phyloP scores from a whole-genome alignment of 2,797 vertebrate genomes.

The Pangasius krempfi region DNA sequence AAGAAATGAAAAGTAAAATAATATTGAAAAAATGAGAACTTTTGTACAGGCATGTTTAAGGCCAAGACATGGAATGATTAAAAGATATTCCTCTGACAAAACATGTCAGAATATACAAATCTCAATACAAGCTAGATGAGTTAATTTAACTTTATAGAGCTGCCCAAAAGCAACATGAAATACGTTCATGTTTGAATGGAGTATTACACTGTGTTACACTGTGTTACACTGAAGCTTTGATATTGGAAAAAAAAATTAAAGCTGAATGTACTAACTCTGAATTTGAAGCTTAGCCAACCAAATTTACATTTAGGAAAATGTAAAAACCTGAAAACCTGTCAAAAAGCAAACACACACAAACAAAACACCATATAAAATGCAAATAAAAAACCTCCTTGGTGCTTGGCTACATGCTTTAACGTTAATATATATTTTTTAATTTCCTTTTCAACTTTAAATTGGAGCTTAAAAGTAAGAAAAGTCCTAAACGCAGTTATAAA shows the following conservation, averaged over 20 bases:
- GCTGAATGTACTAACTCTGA: conserved; percentile 91
- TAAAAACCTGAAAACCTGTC: conserved; percentile 86
- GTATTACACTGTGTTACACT: conserved; percentile 79
- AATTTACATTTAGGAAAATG: conserved; percentile 98
- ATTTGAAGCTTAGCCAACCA: conserved; percentile 93
- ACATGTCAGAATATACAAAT: conserved; percentile 93
- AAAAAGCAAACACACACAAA: conserved; percentile 74
- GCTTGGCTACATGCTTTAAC: conserved; percentile 95
- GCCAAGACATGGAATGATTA: conserved; percentile 99
- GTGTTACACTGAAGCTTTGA: conserved; percentile 61
- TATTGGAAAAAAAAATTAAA: conserved; percentile 82
- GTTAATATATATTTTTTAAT: conserved; percentile 93
- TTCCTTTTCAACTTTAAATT: conserved; percentile 94
- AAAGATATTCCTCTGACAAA: conserved; percentile 97
- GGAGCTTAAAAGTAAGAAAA: conserved; percentile 82
- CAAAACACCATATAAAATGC: conserved; percentile 94
- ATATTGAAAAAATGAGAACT: conserved; percentile 78
- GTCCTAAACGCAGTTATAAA: conserved; percentile 99
- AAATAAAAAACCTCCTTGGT: conserved; percentile 91
- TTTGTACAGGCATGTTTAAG: conserved; percentile 94
- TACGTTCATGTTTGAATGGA: conserved; percentile 82
- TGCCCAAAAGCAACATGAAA: conserved; percentile 96
- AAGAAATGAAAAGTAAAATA: conserved; percentile 72
- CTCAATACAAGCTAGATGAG: conserved; percentile 94
- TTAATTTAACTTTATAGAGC: conserved; percentile 97